Evolutionary conservation across 2,113 vertebrate genomes (phyloP).

Genomic region (Cebus imitator): DNA sequence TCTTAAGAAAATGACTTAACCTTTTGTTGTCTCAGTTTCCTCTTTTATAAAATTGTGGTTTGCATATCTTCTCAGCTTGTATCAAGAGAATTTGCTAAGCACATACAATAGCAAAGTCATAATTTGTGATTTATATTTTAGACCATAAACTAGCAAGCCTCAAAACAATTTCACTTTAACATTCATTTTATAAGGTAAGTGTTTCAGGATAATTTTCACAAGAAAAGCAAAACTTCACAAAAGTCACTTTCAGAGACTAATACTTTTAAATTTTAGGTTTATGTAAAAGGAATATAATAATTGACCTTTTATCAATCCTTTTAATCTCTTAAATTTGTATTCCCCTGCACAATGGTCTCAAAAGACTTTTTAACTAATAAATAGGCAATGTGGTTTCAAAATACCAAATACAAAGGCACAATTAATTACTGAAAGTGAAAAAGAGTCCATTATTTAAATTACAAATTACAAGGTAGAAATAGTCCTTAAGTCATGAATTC

Average conservation of each 20-base stretch:
- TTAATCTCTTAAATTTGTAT: slow-evolving; percentile 17
- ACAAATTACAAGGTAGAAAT: slow-evolving; percentile 49
- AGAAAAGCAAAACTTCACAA: neutral
- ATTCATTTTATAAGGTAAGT: neutral
- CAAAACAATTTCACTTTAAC: neutral
- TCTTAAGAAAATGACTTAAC: neutral
- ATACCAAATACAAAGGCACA: neutral
- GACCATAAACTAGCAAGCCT: neutral
- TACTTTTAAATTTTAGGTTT: neutral
- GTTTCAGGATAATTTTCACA: neutral
- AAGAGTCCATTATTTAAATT: slow-evolving; percentile 1
- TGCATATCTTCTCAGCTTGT: neutral
- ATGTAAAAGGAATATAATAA: slow-evolving; percentile 5
- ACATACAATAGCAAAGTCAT: neutral
- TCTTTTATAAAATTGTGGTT: neutral
- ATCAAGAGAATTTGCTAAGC: neutral
- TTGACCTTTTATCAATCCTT: neutral
- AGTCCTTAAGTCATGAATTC: neutral
- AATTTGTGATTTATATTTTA: neutral
- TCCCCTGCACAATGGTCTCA: neutral
- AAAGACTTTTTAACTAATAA: slow-evolving; percentile 20
- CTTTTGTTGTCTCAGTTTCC: neutral
- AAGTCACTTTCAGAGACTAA: neutral
- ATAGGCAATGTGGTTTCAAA: slow-evolving; percentile 21
- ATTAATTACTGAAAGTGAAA: slow-evolving; percentile 21